Percentiles rank a stretch among this genome's conserved stretches.
Conservation (phyloP, 2,888 invertebrate genomes). For the Catocala sponsa region DNA sequence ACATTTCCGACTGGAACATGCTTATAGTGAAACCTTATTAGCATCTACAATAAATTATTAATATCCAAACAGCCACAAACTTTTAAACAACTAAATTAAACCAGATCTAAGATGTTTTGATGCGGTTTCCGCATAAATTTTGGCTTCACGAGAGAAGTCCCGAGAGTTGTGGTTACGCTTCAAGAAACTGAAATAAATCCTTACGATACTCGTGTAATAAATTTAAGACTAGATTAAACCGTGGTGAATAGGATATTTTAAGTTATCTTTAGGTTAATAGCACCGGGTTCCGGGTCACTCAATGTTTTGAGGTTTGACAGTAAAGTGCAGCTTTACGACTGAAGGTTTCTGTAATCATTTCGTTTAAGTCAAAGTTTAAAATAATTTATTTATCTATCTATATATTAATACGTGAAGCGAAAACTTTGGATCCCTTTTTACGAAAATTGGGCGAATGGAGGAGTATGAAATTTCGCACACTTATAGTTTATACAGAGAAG, state of each 20-base stretch:
- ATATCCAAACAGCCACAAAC: not conserved
- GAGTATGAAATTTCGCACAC: too few species aligned
- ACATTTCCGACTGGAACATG: too few species aligned
- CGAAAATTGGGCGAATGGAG: too few species aligned
- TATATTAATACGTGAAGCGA: too few species aligned
- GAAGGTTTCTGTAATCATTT: too few species aligned
- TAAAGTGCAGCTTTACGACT: slow-evolving; percentile 6
- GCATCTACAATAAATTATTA: too few species aligned
- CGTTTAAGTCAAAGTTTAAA: too few species aligned
- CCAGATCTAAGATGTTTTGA: slow-evolving; percentile 14
- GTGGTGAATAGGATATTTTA: slow-evolving; percentile 5
- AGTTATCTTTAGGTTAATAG: slow-evolving; percentile 6
- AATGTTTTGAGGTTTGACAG: slow-evolving; percentile 1
- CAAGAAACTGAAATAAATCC: slow-evolving; percentile 28
- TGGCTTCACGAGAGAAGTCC: slow-evolving; percentile 4
- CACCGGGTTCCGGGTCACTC: not conserved
- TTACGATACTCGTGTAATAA: slow-evolving; percentile 10
- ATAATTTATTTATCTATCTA: too few species aligned
- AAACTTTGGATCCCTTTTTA: too few species aligned
- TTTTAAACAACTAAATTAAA: slow-evolving; percentile 23
- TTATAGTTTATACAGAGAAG: too few species aligned
- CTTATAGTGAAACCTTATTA: too few species aligned
- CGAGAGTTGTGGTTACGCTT: slow-evolving; percentile 7
- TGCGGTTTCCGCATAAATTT: slow-evolving; percentile 38
- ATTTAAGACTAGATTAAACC: slow-evolving; percentile 17